Base-by-base conservation (phyloP, 1,140 invertebrate species). In the Eciton burchellii region DNA sequence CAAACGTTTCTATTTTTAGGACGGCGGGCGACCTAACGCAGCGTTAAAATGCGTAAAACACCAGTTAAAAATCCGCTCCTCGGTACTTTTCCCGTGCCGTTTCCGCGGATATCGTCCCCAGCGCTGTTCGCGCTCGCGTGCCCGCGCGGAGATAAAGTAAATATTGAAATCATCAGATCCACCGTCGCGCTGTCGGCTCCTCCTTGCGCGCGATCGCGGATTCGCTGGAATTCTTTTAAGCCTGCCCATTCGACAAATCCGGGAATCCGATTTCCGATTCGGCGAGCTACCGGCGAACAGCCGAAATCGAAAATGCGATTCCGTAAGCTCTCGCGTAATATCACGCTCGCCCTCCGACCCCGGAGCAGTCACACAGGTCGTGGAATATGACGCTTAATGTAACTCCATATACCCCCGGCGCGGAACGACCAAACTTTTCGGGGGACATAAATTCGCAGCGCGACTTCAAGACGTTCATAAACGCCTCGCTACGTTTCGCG, bases 251-350 rank as follows among this genome's bases (percentile, higher is more conserved):
- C 66, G 81, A 59, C 85, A 87, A 87, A 88, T 88, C 82, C 83
- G 85, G 82, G 82, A 88, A 88, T 87, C 86, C 82, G 76, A 87
- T 88, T 88, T 84, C 52, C 71, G 8, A n/a, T n/a, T 57, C 60
- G 71, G 57, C 71, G 60, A 81, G 70, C 54, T 74, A 70, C 26
- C 74, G 54, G 79, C 35, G 86, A 87, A 88, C 85, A 76, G 81
- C 52, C 82, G 57, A n/a, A n/a, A 68, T 83, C 76, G 72, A 82
- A 87, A 88, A 88, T 88, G 83, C 86, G 84, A 87, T 88, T 88
- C 82, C 73, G 59, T 77, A 70, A 88, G 85, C 86, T 88, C 87
- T 88, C 68, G 87, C 66, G 85, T 87, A 87, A 87, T 87, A 87
- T 88, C 72, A 60, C 77, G 65, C 84, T 65, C 82, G 60, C 19